Conservation (phyloP, 2,797 vertebrate species). For the Carcharodon carcharias region DNA sequence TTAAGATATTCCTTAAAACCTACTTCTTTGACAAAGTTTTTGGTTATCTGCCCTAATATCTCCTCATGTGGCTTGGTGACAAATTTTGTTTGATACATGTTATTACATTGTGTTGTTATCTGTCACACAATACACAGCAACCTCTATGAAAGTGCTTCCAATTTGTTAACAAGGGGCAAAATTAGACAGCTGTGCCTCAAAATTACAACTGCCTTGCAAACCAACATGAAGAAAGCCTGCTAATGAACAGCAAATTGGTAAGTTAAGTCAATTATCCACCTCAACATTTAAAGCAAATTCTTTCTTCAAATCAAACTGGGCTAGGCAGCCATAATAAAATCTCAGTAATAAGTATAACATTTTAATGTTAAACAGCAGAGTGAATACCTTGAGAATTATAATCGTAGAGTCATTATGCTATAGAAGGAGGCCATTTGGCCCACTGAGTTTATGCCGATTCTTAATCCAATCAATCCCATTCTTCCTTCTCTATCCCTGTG, state of each 20-base stretch:
- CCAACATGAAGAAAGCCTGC: neutral
- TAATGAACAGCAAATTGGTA: constrained; percentile 1
- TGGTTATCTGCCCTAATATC: neutral
- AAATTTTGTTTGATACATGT: neutral
- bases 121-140: neutral
- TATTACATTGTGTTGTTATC: neutral
- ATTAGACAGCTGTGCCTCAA: neutral
- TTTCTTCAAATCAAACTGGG: neutral
- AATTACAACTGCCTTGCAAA: neutral
- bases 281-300: neutral
- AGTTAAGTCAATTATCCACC: neutral
- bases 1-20: neutral
- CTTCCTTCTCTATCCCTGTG: no score
- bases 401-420: no score
- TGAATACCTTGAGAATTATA: neutral
- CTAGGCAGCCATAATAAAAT: neutral
- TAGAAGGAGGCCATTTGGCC: no score
- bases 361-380: neutral
- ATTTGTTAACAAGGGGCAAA: neutral
- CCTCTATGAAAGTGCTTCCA: neutral
- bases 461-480: no score
- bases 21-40: neutral
- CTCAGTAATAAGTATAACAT: neutral
- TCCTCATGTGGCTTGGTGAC: neutral
- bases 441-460: no score